phyloP scores from a whole-genome alignment of 2,888 invertebrate species.

The Branchipolynoe longqiensis region DNA sequence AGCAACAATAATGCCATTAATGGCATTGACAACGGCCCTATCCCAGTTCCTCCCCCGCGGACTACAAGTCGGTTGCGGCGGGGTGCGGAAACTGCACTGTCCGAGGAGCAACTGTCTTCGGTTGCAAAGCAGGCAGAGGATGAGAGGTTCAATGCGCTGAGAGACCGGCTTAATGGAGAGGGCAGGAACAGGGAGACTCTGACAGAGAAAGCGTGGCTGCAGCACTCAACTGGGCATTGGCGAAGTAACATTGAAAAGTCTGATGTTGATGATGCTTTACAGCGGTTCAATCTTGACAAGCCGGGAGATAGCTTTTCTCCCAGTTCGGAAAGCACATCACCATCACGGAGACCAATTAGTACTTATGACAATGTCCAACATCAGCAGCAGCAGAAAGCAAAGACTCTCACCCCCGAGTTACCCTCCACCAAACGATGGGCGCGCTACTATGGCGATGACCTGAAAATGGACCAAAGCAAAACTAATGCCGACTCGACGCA shows the following conservation, averaged over 20 bases:
- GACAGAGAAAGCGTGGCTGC: constrained; percentile 62
- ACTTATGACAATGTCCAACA: constrained; percentile 77
- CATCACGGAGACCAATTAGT: constrained; percentile 59
- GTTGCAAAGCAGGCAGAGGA: constrained; percentile 21
- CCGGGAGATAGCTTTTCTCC: background rate
- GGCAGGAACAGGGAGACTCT: constrained; percentile 29
- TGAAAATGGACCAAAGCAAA: constrained; percentile 34
- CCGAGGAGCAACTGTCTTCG: background rate
- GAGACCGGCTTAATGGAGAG: constrained; percentile 32
- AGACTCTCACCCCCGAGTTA: constrained; percentile 36
- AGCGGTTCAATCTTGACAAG: constrained; percentile 22
- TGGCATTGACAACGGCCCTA: constrained; percentile 1
- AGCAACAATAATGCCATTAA: constrained; percentile 1
- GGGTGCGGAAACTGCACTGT: background rate
- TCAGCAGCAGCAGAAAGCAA: too few relatives aligned
- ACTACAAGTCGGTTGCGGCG: constrained; percentile 35
- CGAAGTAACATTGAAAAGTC: constrained; percentile 61
- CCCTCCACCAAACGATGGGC: constrained; percentile 64
- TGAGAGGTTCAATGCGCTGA: constrained; percentile 11
- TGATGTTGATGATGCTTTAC: constrained; percentile 60
- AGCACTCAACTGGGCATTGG: constrained; percentile 63
- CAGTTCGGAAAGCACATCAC: constrained; percentile 28
- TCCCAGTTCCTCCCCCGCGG: constrained; percentile 57
- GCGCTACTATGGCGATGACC: constrained; percentile 39
- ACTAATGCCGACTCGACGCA: background rate